Conservation (phyloP, 2,113 vertebrate species). For the Tyrannus savana region DNA sequence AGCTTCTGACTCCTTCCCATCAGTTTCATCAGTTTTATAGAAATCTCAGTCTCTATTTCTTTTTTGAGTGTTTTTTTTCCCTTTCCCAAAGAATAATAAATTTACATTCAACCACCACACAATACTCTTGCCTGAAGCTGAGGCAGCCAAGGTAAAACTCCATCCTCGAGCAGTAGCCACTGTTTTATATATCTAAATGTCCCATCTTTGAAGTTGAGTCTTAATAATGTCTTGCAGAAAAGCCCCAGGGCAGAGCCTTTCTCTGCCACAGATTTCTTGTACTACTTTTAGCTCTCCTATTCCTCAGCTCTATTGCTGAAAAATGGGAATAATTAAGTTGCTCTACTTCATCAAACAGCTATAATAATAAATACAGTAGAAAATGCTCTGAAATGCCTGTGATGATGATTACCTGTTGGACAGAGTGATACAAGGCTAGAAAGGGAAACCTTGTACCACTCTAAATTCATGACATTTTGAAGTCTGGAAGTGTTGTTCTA, state of each 20-base stretch:
- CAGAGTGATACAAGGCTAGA: not conserved
- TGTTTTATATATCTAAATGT: not conserved
- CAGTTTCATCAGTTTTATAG: not conserved
- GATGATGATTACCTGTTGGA: not conserved
- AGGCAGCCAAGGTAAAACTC: not conserved
- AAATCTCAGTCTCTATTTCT: not conserved
- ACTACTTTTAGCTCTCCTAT: not conserved
- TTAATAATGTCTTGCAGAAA: constrained; percentile 45
- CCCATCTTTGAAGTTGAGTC: not conserved
- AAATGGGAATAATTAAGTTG: constrained; percentile 10
- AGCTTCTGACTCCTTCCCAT: not conserved
- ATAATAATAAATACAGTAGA: not conserved
- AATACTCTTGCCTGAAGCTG: not conserved
- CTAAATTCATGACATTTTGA: not conserved
- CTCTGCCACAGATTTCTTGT: not conserved
- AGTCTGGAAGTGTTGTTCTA: not conserved
- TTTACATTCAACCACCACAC: not conserved
- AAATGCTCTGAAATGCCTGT: not conserved
- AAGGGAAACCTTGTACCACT: not conserved
- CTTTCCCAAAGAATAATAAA: not conserved
- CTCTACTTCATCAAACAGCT: not conserved
- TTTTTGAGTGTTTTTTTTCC: fast-evolving
- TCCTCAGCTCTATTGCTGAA: not conserved
- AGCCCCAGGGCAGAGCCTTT: constrained; percentile 35
- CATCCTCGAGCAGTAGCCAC: not conserved